A percentile compares a stretch with the other conserved stretches of the same genome.
phyloP scores from a whole-genome alignment of 2,888 invertebrate species.

The Andrena fulva region DNA sequence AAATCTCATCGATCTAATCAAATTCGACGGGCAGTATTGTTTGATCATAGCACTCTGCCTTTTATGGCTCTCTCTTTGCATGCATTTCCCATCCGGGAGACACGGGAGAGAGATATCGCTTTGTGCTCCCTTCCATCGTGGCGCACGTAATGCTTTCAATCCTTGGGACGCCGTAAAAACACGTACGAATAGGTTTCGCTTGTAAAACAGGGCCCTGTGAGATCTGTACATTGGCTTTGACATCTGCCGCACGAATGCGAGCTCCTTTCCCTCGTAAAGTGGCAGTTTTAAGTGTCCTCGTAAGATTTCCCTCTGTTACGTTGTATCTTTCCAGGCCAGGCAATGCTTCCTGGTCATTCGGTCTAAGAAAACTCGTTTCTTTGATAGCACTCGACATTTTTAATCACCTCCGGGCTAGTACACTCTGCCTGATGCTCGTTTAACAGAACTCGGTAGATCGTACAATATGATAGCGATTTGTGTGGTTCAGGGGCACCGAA shows the following conservation, averaged over 20 bases:
- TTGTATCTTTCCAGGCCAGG: background rate
- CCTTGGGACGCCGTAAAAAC: conserved; percentile 38
- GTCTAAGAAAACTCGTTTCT: background rate
- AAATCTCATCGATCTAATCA: background rate
- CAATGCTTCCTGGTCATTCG: background rate
- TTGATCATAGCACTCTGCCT: background rate
- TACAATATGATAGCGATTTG: too few species aligned
- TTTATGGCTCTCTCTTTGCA: conserved; percentile 11
- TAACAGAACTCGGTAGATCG: too few species aligned
- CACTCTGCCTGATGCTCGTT: too few species aligned
- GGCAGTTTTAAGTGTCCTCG: conserved; percentile 26
- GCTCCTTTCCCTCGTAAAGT: conserved; percentile 43
- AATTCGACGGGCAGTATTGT: conserved; percentile 12
- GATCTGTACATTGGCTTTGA: conserved; percentile 24
- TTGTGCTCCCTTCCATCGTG: conserved; percentile 15
- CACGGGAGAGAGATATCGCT: background rate
- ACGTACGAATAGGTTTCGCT: conserved; percentile 28
- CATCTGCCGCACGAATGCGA: conserved; percentile 22
- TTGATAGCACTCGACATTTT: background rate
- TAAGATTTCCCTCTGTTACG: conserved; percentile 41
- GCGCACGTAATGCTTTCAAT: conserved; percentile 26
- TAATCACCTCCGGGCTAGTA: too few species aligned
- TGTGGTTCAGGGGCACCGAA: too few species aligned
- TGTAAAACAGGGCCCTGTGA: conserved; percentile 9
- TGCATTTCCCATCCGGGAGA: background rate